phyloP scores from a whole-genome alignment of 2,888 invertebrate species.

The Fragum fragum region DNA sequence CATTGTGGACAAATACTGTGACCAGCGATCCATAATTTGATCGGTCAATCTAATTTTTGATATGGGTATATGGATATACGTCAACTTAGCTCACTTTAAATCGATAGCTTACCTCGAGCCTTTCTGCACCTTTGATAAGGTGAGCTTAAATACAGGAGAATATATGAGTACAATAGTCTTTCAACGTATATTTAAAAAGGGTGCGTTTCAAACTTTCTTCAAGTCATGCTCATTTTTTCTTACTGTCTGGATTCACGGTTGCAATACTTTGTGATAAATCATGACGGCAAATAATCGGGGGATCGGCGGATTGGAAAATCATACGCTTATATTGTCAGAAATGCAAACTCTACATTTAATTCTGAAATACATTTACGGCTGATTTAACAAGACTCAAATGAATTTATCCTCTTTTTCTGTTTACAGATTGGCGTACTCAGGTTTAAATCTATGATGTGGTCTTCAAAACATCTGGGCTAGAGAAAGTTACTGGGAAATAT shows the following conservation, averaged over 20 bases:
- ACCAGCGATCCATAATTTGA: too few relatives aligned
- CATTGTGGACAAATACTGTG: too few relatives aligned
- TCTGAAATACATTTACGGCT: neutral
- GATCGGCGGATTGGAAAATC: neutral
- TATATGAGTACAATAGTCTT: too few relatives aligned
- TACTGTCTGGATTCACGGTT: neutral
- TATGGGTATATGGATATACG: too few relatives aligned
- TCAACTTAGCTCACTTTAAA: too few relatives aligned
- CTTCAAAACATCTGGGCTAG: neutral
- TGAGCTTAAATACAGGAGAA: too few relatives aligned
- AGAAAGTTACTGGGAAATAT: too few relatives aligned
- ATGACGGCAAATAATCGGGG: neutral
- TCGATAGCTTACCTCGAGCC: too few relatives aligned
- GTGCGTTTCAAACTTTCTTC: too few relatives aligned
- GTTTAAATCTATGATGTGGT: neutral
- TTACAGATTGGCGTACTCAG: neutral
- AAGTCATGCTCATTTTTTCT: neutral
- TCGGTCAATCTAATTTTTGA: too few relatives aligned
- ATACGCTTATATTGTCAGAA: constrained; percentile 30
- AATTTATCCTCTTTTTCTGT: constrained; percentile 4
- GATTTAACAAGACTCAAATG: constrained; percentile 14
- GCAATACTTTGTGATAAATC: neutral
- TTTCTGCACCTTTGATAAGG: too few relatives aligned
- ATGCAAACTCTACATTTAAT: constrained; percentile 31
- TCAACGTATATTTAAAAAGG: too few relatives aligned